Percentiles rank a stretch among this genome's conserved stretches.
phyloP scores from a whole-genome alignment of 2,797 vertebrate species.

The Denticeps clupeoides region DNA sequence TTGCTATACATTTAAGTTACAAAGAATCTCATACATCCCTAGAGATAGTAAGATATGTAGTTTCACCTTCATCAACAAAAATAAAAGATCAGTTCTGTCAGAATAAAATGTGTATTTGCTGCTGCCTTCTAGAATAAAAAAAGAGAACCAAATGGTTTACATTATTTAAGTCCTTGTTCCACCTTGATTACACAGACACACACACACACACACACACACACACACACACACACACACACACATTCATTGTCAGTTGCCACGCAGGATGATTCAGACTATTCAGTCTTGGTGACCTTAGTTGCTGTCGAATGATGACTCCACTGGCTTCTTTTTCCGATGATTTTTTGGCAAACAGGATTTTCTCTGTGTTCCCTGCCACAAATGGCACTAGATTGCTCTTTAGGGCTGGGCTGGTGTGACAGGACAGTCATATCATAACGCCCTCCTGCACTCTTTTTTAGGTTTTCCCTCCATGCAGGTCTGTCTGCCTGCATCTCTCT shows the following conservation, averaged over 20 bases:
- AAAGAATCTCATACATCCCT: too few species aligned
- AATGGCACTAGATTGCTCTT: slow-evolving; percentile 43
- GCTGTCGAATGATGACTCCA: slow-evolving; percentile 20
- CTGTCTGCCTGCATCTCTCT: not conserved
- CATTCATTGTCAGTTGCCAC: too few species aligned
- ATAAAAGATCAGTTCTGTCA: too few species aligned
- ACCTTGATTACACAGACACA: not conserved
- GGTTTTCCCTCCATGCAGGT: not conserved
- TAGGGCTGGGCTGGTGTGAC: slow-evolving; percentile 19
- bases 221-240: not conserved
- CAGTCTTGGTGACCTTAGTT: slow-evolving; percentile 32
- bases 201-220: slow-evolving; percentile 1
- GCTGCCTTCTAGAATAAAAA: too few species aligned
- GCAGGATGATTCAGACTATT: slow-evolving; percentile 2
- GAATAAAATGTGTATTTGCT: too few species aligned
- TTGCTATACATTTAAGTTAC: too few species aligned
- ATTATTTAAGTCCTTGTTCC: not conserved
- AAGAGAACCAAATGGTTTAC: too few species aligned
- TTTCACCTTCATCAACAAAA: too few species aligned
- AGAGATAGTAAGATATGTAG: too few species aligned
- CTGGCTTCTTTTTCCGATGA: too few species aligned
- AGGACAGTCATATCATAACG: slow-evolving; percentile 9
- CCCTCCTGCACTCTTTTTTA: not conserved
- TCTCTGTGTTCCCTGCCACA: slow-evolving; percentile 6
- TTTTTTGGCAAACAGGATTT: slow-evolving; percentile 35